Evolutionary conservation across 2,113 vertebrate species (phyloP), one percentile per base, ranked within the genome.

Genomic region (Bettongia penicillata): DNA sequence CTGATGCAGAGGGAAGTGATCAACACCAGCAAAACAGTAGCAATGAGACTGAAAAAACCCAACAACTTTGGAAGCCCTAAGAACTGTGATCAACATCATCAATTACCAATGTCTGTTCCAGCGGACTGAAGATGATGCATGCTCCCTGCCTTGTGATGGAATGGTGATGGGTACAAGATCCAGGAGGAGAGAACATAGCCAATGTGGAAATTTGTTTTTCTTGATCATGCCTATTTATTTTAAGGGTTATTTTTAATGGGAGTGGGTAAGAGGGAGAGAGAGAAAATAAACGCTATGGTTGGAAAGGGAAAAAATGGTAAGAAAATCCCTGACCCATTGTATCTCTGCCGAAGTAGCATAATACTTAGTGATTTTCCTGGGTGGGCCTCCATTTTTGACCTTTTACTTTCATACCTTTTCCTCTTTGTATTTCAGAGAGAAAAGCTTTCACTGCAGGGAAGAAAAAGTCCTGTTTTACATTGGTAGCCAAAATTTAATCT

Each of bases 401-500:
- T 84, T 77, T 77, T 19, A 77, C 16, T n/a, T 77, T 84, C 68
- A 84, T 43, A 84, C n/a, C 2, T 84, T 43, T n/a, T 3, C 68
- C 68, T 2, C 37, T 84, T 84, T 2, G 7, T 28, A 84, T 84
- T 84, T 84, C 16, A 84, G 68, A 84, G 16, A n/a, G 68, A 77
- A n/a, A 43, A 77, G n/a, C n/a, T 28, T 90, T 93, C 77, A 92
- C 19, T 90, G 94, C 53, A 89, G 14, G 8, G 52, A 95, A 51
- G 68, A 53, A 94, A 95, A 89, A 91, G 49, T 90, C 22, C 19
- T 52, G 11, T 51, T 92, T 77, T 96, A 95, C 77, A 84, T 93
- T 24, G 91, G 49, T 7, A 50, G 84, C 24, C n/a, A 97, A 91
- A 96, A 91, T 93, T 94, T 90, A 96, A 97, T 61, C 89, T 95